Percentiles rank a stretch among this genome's conserved stretches.
phyloP scores from a whole-genome alignment of 1,140 invertebrate species.

The Cylas formicarius region DNA sequence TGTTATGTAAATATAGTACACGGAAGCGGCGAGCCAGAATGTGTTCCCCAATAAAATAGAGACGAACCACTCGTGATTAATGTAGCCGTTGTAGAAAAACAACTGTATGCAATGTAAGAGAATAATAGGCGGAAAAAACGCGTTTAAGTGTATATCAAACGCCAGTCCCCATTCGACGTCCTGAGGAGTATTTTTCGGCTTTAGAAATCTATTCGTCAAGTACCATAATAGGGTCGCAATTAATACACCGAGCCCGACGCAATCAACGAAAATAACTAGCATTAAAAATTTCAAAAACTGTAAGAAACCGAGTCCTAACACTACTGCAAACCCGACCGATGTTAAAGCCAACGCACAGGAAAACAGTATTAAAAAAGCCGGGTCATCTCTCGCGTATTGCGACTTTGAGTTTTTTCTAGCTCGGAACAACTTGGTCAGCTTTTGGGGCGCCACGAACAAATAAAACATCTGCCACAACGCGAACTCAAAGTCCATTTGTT shows the following conservation, averaged over 20 bases:
- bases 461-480: conserved; percentile 99
- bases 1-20: conserved; percentile 96
- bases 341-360: conserved; percentile 82
- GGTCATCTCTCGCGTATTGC: conserved; percentile 98
- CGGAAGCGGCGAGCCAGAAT: conserved; percentile 84
- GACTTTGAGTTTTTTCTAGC: conserved; percentile 98
- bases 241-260: conserved; percentile 78
- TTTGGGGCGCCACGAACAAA: conserved; percentile 90
- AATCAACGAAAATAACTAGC: conserved; percentile 93
- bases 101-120: conserved; percentile 90
- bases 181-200: conserved; percentile 57
- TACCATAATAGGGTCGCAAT: conserved; percentile 81
- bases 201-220: conserved; percentile 80
- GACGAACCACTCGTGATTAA: conserved; percentile 61
- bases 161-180: conserved; percentile 98
- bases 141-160: conserved; percentile 98
- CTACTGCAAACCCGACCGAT: conserved; percentile 81
- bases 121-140: conserved; percentile 91
- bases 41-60: conserved; percentile 67
- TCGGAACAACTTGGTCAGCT: conserved; percentile 97
- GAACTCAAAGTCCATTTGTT: conserved; percentile 99
- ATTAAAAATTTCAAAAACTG: conserved; percentile 82
- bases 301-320: conserved; percentile 65
- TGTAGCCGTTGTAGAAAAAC: conserved; percentile 77
- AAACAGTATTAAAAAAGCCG: conserved; percentile 93